These are phyloP conservation scores for Petrolisthes manimaculis DNA, from an alignment of 2,888 invertebrate species.

Conservation along the genomic window DNA sequence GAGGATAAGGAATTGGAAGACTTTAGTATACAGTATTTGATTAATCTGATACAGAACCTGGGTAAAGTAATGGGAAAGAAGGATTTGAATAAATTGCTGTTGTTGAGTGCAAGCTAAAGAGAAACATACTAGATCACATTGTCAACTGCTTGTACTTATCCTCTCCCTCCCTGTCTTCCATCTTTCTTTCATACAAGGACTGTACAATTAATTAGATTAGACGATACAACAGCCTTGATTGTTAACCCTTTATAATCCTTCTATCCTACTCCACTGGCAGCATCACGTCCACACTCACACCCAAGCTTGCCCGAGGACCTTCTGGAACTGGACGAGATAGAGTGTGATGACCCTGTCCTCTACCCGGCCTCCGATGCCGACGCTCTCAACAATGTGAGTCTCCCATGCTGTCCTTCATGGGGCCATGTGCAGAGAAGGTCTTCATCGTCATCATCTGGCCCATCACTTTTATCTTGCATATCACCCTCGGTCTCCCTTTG, in stretches of 20 bases:
- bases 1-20: no score
- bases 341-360: conserved; percentile 70
- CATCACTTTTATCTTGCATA: no score
- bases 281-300: conserved; percentile 67
- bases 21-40: background rate
- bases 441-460: no score
- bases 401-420: background rate
- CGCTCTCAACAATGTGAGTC: conserved; percentile 66
- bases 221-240: no score
- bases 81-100: background rate
- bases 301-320: conserved; percentile 66
- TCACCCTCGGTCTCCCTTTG: no score
- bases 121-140: background rate
- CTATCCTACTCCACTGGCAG: conserved; percentile 61
- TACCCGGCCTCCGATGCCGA: conserved; percentile 66
- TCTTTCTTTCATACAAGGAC: no score
- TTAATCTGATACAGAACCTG: background rate
- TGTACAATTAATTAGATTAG: no score
- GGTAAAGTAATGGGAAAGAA: background rate
- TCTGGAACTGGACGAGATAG: conserved; percentile 69
- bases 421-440: no score
- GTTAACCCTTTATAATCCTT: no score
- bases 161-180: background rate
- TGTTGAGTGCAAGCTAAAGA: no score
- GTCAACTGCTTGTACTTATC: background rate